A percentile compares a stretch with the other conserved stretches of the same genome.
These are phyloP conservation scores for Amiota minor DNA, from an alignment of 2,888 invertebrate species.

Conservation along the genomic window DNA sequence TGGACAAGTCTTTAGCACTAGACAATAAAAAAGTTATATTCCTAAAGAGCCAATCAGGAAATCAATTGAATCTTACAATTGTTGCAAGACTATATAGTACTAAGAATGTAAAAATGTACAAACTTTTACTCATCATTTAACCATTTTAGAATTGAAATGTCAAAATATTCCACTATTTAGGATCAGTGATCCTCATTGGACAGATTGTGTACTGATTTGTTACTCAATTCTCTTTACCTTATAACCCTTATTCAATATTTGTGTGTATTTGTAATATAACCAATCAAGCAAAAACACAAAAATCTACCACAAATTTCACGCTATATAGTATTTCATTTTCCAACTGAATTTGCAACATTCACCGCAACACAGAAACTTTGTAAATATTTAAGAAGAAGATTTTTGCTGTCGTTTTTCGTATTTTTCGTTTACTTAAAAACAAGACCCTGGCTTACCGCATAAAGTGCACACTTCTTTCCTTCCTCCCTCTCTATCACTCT, in stretches of 20 bases:
- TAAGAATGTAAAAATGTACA: no score
- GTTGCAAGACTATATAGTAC: no score
- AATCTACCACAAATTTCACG: conserved; percentile 45
- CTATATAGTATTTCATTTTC: conserved; percentile 49
- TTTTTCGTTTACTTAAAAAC: conserved; percentile 37
- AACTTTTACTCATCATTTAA: no score
- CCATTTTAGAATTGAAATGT: no score
- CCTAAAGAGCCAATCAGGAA: no score
- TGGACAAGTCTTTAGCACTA: no score
- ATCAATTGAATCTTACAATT: no score
- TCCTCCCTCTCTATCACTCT: no score
- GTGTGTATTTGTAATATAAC: neutral
- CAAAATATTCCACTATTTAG: no score
- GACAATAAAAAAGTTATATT: no score
- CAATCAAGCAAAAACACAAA: conserved; percentile 25
- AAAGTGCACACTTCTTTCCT: neutral
- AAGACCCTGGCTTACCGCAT: neutral
- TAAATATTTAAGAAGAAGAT: conserved; percentile 62
- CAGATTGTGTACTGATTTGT: neutral
- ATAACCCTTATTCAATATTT: conserved; percentile 35
- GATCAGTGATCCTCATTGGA: no score
- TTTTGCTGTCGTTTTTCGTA: conserved; percentile 36
- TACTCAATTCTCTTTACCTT: no score
- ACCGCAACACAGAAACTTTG: conserved; percentile 51
- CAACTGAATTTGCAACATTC: conserved; percentile 29